Conservation (phyloP, 1,140 invertebrate species). For the Trichogramma pretiosum region DNA sequence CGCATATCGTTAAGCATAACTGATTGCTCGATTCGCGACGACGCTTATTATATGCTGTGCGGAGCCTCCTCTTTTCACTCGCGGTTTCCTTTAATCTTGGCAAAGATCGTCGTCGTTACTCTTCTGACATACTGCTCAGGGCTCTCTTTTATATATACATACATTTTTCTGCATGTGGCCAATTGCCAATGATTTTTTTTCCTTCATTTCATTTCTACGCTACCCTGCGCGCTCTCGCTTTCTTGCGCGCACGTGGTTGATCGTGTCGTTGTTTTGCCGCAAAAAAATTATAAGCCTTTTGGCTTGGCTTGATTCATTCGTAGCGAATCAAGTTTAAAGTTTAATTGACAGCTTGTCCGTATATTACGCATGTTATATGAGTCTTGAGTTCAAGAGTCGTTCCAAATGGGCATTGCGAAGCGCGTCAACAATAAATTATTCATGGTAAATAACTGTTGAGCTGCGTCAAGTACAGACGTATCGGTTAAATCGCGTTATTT, state of each 20-base stretch:
- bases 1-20: conserved; percentile 16
- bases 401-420: no score
- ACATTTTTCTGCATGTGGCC: no score
- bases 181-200: no score
- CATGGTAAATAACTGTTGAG: no score
- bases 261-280: background rate
- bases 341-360: conserved; percentile 7
- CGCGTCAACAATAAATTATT: no score
- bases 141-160: background rate
- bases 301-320: conserved; percentile 4
- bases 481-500: no score
- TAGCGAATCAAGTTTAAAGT: background rate
- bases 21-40: conserved; percentile 11
- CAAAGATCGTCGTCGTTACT: conserved; percentile 1
- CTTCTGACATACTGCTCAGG: background rate
- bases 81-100: conserved; percentile 12
- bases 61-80: background rate
- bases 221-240: background rate
- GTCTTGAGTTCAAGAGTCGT: no score
- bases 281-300: no score
- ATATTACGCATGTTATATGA: no score
- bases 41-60: conserved; percentile 8
- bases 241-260: background rate
- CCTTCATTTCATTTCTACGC: background rate
- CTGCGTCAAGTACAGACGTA: no score